Evolutionary conservation across 2,888 invertebrate genomes (phyloP).

Genomic region (Caenorhabditis macrosperma): DNA sequence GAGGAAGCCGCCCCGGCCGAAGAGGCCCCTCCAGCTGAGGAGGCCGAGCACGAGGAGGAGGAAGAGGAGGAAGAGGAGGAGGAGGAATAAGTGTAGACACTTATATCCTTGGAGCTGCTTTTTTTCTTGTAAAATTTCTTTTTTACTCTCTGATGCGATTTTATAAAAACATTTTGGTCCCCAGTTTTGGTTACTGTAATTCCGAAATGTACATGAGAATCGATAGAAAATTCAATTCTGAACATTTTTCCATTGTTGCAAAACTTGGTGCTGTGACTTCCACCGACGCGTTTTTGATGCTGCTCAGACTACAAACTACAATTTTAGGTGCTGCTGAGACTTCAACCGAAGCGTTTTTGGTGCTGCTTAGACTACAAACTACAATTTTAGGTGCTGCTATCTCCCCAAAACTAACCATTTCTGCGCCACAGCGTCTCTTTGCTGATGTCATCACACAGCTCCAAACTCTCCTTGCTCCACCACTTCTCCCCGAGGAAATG

Average conservation of each 20-base stretch:
- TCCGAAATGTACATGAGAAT: no score
- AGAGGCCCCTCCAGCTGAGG: constrained; percentile 60
- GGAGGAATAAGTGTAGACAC: not conserved
- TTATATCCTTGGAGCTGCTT: not conserved
- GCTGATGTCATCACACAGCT: constrained; percentile 27
- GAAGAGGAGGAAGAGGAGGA: constrained; percentile 60
- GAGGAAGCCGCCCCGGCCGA: constrained; percentile 55
- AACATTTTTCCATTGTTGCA: no score
- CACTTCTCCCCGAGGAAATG: constrained; percentile 37
- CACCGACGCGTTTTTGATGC: no score
- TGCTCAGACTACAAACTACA: no score
- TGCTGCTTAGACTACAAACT: not conserved
- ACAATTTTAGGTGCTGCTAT: no score
- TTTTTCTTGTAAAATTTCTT: not conserved
- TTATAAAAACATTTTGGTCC: no score
- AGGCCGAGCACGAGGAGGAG: constrained; percentile 61
- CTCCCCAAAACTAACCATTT: constrained; percentile 23
- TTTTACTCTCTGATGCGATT: not conserved
- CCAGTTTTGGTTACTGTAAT: no score
- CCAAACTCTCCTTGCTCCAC: constrained; percentile 27
- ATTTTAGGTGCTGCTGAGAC: no score
- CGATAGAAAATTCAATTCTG: no score
- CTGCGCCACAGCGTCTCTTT: constrained; percentile 24
- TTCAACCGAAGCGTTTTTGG: not conserved
- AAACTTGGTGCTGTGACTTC: no score